phyloP scores from a whole-genome alignment of 1,140 invertebrate genomes.

The Oryctes rhinoceros region DNA sequence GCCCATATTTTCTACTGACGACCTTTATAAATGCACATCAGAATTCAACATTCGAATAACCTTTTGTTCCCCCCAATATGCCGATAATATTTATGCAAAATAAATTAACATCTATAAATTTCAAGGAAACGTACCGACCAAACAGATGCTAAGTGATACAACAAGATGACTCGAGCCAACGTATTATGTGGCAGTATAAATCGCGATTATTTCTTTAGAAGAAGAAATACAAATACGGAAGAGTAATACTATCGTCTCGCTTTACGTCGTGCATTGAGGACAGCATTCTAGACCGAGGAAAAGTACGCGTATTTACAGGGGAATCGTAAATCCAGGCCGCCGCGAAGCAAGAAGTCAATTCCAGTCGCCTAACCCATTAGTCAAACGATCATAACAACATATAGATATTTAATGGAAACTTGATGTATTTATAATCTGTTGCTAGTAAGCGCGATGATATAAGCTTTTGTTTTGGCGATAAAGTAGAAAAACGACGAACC shows the following conservation, averaged over 20 bases:
- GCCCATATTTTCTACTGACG: too few species aligned
- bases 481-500: neutral
- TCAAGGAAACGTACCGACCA: neutral
- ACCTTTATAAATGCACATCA: too few species aligned
- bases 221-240: neutral
- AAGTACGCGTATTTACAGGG: neutral
- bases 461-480: neutral
- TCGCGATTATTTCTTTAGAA: neutral
- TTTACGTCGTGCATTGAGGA: neutral
- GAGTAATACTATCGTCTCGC: neutral
- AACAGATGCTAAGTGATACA: neutral
- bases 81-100: too few species aligned
- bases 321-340: constrained; percentile 2
- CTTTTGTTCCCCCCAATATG: too few species aligned
- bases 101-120: neutral
- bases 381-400: constrained; percentile 13
- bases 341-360: constrained; percentile 11
- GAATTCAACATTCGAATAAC: too few species aligned
- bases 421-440: constrained; percentile 4
- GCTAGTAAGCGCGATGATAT: neutral
- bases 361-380: neutral
- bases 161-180: neutral
- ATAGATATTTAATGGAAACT: constrained; percentile 15
- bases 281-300: neutral
- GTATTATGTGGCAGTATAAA: constrained; percentile 3